These are phyloP conservation scores for Lutjanus erythropterus DNA, from an alignment of 2,113 vertebrate species.

Conservation along the genomic window DNA sequence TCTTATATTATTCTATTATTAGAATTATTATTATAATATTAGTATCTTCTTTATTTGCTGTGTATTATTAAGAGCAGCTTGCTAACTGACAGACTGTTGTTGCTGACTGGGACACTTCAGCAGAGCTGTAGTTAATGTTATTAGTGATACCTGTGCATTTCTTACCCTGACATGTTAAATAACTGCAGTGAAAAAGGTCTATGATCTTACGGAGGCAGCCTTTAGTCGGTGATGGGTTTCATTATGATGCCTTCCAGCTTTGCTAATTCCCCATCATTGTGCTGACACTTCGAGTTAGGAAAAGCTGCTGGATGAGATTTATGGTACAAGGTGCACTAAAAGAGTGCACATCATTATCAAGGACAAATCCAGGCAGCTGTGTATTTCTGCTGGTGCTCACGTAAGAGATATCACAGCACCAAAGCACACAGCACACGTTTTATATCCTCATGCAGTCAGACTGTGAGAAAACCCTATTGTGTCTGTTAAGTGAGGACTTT, in stretches of 20 bases:
- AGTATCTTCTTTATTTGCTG: too few relatives aligned
- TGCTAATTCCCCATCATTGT: neutral
- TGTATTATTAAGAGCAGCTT: too few relatives aligned
- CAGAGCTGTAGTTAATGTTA: too few relatives aligned
- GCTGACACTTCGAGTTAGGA: neutral
- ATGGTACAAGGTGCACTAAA: neutral
- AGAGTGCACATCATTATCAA: neutral
- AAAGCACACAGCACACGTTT: too few relatives aligned
- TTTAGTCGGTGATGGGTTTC: neutral
- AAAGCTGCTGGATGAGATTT: neutral
- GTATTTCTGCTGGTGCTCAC: neutral
- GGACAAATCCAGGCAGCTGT: neutral
- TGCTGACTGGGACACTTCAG: too few relatives aligned
- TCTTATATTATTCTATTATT: too few relatives aligned
- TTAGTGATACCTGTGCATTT: too few relatives aligned
- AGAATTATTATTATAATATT: too few relatives aligned
- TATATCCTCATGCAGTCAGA: neutral
- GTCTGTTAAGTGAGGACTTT: neutral
- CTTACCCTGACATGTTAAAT: too few relatives aligned
- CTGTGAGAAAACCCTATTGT: too few relatives aligned
- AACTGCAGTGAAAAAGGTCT: neutral
- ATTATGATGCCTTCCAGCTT: neutral
- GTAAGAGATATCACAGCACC: neutral
- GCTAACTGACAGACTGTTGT: too few relatives aligned
- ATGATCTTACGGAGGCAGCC: neutral